phyloP scores from a whole-genome alignment of 1,140 invertebrate genomes.

The Batillaria attramentaria region DNA sequence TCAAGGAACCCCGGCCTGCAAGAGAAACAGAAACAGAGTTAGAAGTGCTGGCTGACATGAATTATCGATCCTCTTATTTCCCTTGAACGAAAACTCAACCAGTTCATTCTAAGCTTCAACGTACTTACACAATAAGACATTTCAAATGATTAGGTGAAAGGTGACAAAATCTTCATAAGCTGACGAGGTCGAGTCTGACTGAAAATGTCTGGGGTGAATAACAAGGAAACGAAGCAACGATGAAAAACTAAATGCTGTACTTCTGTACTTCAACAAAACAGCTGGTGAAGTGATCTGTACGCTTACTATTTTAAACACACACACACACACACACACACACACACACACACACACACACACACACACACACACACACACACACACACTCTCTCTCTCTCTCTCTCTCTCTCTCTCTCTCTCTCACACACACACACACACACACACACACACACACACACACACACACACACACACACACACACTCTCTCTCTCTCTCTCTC shows the following conservation, averaged over 20 bases:
- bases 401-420: not conserved
- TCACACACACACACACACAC: not conserved
- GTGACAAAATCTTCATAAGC: not conserved
- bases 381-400: constrained; percentile 23
- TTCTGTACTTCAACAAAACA: not conserved
- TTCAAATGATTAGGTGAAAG: not conserved
- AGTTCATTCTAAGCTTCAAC: too few relatives aligned
- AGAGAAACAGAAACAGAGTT: too few relatives aligned
- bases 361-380: constrained; percentile 1
- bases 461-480: constrained; percentile 16
- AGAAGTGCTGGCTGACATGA: not conserved
- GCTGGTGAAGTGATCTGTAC: not conserved
- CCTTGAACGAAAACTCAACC: too few relatives aligned
- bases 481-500: constrained; percentile 15
- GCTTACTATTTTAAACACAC: not conserved
- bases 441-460: constrained; percentile 19
- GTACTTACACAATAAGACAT: not conserved
- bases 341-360: not conserved
- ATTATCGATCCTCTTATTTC: too few relatives aligned
- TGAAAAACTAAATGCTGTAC: not conserved
- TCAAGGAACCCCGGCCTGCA: too few relatives aligned
- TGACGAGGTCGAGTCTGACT: not conserved
- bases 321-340: not conserved
- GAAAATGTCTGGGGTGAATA: not conserved
- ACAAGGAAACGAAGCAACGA: not conserved